Evolutionary conservation across 2,888 invertebrate genomes (phyloP).

Genomic region (Antitype chi): DNA sequence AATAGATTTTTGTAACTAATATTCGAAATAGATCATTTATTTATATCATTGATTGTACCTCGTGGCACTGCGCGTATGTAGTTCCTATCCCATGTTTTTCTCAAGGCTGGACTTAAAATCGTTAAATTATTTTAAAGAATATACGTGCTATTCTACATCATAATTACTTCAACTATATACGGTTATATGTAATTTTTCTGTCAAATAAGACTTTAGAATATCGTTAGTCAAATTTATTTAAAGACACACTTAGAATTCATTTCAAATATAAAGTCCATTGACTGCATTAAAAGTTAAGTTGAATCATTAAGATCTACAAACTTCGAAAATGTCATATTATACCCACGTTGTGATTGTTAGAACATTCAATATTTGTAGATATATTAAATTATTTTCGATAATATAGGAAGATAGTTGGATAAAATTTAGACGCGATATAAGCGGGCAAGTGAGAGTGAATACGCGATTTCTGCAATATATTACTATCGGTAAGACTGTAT

Average conservation of each 20-base stretch:
- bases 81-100: conserved; percentile 24
- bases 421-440: conserved; percentile 69
- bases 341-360: conserved; percentile 60
- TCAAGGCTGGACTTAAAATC: conserved; percentile 46
- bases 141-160: conserved; percentile 56
- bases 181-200: conserved; percentile 62
- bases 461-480: conserved; percentile 11
- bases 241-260: conserved; percentile 68
- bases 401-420: conserved; percentile 67
- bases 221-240: conserved; percentile 57
- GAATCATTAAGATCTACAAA: conserved; percentile 63
- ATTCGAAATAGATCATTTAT: conserved; percentile 14
- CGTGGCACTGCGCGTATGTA: conserved; percentile 47
- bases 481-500: conserved; percentile 5
- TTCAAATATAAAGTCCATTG: conserved; percentile 65
- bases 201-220: conserved; percentile 68
- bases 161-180: conserved; percentile 55
- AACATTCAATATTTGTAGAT: conserved; percentile 65
- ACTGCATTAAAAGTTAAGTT: conserved; percentile 66
- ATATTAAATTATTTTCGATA: conserved; percentile 66
- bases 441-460: conserved; percentile 64
- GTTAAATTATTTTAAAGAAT: conserved; percentile 62
- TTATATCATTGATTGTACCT: neutral
- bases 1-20: conserved; percentile 5
- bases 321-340: conserved; percentile 61